phyloP scores from a whole-genome alignment of 2,888 invertebrate species.

The Diloba caeruleocephala region DNA sequence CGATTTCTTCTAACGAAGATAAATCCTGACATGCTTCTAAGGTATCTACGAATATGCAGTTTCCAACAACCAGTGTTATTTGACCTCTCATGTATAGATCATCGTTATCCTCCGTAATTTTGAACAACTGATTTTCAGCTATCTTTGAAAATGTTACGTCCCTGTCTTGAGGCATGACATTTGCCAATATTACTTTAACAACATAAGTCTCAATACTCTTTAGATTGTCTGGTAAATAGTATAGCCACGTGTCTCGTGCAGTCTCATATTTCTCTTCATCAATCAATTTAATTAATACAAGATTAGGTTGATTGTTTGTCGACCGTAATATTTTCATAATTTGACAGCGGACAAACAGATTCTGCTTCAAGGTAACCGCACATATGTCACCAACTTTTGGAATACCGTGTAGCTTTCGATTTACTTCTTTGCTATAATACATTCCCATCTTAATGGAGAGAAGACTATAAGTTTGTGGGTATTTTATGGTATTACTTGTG shows the following conservation, averaged over 20 bases:
- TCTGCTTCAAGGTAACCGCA: conserved; percentile 82
- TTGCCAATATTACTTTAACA: conserved; percentile 73
- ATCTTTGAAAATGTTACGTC: conserved; percentile 78
- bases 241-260: conserved; percentile 78
- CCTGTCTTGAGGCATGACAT: conserved; percentile 76
- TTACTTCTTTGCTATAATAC: conserved; percentile 74
- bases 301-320: conserved; percentile 67
- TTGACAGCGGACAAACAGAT: conserved; percentile 88
- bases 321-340: conserved; percentile 80
- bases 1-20: conserved; percentile 78
- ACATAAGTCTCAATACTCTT: conserved; percentile 80
- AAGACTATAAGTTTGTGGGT: conserved; percentile 70
- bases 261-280: conserved; percentile 88
- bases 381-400: conserved; percentile 89
- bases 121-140: conserved; percentile 67
- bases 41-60: conserved; percentile 91
- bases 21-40: conserved; percentile 89
- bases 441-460: conserved; percentile 77
- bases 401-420: conserved; percentile 72
- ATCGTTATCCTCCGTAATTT: conserved; percentile 68
- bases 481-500: conserved; percentile 62
- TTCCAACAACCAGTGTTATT: conserved; percentile 88
- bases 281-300: conserved; percentile 87
- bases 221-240: conserved; percentile 85
- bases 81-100: conserved; percentile 79